A percentile compares a stretch with the other conserved stretches of the same genome.
Conservation (phyloP, 2,113 vertebrate genomes). For the Archilochus colubris region DNA sequence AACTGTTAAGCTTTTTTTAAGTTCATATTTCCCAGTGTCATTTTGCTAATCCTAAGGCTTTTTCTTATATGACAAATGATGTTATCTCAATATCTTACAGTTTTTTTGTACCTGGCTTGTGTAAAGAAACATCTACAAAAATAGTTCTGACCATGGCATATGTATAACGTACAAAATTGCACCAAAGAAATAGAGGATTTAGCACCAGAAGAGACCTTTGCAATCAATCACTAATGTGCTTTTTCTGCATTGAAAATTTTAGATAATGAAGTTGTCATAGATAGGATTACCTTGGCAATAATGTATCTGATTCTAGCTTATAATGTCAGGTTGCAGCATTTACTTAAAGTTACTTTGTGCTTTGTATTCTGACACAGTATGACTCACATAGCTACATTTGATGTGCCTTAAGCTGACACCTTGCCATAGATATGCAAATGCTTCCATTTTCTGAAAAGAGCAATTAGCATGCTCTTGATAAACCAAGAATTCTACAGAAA, state of each 20-base stretch:
- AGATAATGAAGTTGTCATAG: slow-evolving; percentile 33
- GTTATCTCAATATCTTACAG: background rate
- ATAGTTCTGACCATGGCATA: background rate
- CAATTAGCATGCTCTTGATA: slow-evolving; percentile 20
- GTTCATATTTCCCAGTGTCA: fast-evolving
- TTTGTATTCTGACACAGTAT: slow-evolving; percentile 31
- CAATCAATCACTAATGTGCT: background rate
- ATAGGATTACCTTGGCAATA: slow-evolving; percentile 20
- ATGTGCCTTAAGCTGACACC: slow-evolving; percentile 20
- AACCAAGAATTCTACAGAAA: slow-evolving; percentile 8
- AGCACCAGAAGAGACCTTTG: background rate
- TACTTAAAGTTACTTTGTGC: slow-evolving; percentile 22
- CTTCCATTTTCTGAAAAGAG: slow-evolving; percentile 25
- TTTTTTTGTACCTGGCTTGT: background rate
- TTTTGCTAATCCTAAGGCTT: background rate
- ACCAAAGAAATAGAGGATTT: background rate
- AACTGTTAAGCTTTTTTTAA: background rate
- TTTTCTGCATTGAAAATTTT: slow-evolving; percentile 7
- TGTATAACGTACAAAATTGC: background rate
- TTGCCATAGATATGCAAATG: slow-evolving; percentile 58
- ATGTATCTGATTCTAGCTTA: slow-evolving; percentile 13
- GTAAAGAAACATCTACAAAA: background rate
- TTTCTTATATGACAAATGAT: background rate
- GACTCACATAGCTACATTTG: slow-evolving; percentile 10
- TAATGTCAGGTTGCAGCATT: slow-evolving; percentile 36